These are phyloP conservation scores for Maylandia zebra DNA, from an alignment of 2,113 vertebrate species.

Conservation along the genomic window DNA sequence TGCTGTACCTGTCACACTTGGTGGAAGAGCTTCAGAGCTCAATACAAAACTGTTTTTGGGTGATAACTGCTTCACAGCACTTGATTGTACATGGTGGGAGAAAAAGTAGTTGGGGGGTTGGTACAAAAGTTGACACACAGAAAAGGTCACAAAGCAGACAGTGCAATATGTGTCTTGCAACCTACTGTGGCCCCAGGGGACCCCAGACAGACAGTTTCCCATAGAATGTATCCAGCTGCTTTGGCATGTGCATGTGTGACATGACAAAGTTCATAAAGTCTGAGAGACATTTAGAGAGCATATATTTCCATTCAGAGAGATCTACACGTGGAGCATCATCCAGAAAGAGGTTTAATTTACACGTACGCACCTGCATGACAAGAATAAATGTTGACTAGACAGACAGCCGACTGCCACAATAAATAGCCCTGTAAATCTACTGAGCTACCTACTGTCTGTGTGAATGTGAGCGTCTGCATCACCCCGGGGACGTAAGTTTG, in stretches of 20 bases:
- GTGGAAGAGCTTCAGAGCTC: neutral
- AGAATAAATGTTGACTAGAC: slow-evolving; percentile 31
- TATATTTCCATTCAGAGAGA: neutral
- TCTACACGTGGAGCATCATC: neutral
- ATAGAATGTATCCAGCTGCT: slow-evolving; percentile 16
- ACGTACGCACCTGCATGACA: slow-evolving; percentile 21
- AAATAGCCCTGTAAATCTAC: slow-evolving; percentile 44
- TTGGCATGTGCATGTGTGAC: neutral
- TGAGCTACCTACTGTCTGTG: neutral
- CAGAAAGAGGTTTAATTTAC: slow-evolving; percentile 19
- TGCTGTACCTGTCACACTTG: neutral
- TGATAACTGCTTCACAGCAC: neutral
- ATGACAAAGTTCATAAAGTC: neutral
- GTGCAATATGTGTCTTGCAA: neutral
- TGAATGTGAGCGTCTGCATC: neutral
- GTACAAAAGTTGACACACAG: neutral
- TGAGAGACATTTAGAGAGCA: neutral
- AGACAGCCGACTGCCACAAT: slow-evolving; percentile 15
- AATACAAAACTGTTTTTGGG: neutral
- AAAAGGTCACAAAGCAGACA: slow-evolving; percentile 34
- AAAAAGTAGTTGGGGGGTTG: neutral
- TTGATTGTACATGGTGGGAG: neutral
- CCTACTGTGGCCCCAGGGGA: neutral
- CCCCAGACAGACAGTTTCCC: slow-evolving; percentile 11
- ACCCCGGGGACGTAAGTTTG: slow-evolving; percentile 9